These are phyloP conservation scores for Alviniconcha marisindica DNA, from an alignment of 1,140 invertebrate genomes.

Conservation along the genomic window DNA sequence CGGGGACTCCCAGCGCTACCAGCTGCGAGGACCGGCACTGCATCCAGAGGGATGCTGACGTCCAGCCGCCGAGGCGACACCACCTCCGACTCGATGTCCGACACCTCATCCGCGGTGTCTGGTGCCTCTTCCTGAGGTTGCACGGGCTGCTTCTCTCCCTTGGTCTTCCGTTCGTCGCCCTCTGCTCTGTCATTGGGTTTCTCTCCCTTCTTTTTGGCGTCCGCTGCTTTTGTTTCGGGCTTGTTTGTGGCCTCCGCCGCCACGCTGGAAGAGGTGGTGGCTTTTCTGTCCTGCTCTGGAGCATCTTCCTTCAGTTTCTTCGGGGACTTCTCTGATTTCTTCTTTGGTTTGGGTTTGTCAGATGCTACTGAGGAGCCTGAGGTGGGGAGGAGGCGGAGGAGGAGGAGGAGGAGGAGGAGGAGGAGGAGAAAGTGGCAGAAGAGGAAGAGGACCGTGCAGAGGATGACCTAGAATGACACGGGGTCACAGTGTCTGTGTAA, in stretches of 20 bases:
- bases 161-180: background rate
- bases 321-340: background rate
- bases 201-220: background rate
- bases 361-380: background rate
- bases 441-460: background rate
- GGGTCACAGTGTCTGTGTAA: background rate
- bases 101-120: constrained; percentile 64
- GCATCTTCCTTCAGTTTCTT: background rate
- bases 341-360: background rate
- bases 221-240: constrained; percentile 2
- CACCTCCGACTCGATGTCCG: constrained; percentile 58
- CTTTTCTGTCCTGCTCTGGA: background rate
- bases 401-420: background rate
- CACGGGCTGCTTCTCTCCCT: background rate
- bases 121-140: background rate
- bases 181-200: background rate
- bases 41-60: background rate
- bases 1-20: background rate
- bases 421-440: background rate
- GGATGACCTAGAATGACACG: background rate
- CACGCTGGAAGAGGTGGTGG: constrained; percentile 12
- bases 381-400: background rate
- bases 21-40: background rate
- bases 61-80: constrained; percentile 48
- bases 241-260: constrained; percentile 5